Evolutionary conservation across 1,140 invertebrate species (phyloP).

Genomic region (Hermatobates lingyangjiaoensis): DNA sequence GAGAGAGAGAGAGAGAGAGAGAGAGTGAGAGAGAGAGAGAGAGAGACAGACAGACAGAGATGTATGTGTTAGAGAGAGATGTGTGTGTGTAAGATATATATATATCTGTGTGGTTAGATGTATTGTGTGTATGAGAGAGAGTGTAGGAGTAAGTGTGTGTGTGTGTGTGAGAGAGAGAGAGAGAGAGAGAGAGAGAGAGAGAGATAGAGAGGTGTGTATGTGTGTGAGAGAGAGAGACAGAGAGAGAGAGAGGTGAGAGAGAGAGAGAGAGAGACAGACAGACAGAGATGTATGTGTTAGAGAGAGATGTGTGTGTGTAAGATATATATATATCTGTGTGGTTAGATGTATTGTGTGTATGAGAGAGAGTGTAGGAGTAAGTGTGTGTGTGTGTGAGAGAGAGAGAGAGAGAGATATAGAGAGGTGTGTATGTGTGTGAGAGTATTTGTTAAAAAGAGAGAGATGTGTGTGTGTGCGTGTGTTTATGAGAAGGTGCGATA

Average conservation of each 20-base stretch:
- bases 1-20: constrained; percentile 7
- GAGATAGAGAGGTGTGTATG: neutral
- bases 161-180: constrained; percentile 1
- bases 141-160: neutral
- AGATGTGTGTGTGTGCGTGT: no score
- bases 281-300: no score
- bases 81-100: neutral
- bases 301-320: no score
- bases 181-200: constrained; percentile 4
- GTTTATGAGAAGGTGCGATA: no score
- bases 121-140: constrained; percentile 1
- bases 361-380: no score
- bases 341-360: no score
- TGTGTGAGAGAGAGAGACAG: neutral
- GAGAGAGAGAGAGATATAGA: no score
- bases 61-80: neutral
- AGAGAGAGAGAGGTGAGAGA: neutral
- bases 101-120: neutral
- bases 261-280: constrained; percentile 4
- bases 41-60: constrained; percentile 3
- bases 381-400: no score
- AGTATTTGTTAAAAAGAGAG: no score
- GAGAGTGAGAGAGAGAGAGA: constrained; percentile 6
- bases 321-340: no score
- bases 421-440: no score